Percentiles rank a stretch among this genome's conserved stretches.
phyloP scores from a whole-genome alignment of 2,113 vertebrate genomes.

The Poicephalus gulielmi region DNA sequence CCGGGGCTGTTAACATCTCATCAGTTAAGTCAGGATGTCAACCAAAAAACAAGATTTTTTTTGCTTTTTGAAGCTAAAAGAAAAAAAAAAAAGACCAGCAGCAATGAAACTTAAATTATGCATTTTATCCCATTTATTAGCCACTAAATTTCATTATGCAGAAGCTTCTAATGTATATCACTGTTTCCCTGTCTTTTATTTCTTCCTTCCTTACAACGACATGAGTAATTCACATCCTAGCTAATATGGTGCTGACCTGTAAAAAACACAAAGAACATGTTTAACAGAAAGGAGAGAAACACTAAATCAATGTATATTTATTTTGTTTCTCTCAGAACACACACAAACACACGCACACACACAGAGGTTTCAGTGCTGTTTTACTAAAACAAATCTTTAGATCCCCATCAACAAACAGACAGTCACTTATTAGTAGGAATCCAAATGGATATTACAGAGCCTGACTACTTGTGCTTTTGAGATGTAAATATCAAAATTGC shows the following conservation, averaged over 20 bases:
- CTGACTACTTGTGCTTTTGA: constrained; percentile 27
- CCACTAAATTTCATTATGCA: not conserved
- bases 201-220: not conserved
- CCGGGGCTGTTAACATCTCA: not conserved
- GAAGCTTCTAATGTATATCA: not conserved
- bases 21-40: not conserved
- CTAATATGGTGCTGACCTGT: not conserved
- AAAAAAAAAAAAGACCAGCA: not conserved
- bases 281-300: not conserved
- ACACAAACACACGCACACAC: not conserved
- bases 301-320: not conserved
- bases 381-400: constrained; percentile 28
- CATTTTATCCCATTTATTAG: not conserved
- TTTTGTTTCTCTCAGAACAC: not conserved
- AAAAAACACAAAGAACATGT: not conserved
- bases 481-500: constrained; percentile 46
- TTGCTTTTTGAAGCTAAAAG: not conserved
- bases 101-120: not conserved
- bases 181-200: not conserved
- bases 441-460: constrained; percentile 4
- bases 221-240: not conserved
- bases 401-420: not conserved
- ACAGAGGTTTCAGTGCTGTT: not conserved
- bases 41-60: not conserved
- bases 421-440: not conserved